Base-by-base conservation (phyloP, 1,140 invertebrate species). In the Aphidius gifuensis region DNA sequence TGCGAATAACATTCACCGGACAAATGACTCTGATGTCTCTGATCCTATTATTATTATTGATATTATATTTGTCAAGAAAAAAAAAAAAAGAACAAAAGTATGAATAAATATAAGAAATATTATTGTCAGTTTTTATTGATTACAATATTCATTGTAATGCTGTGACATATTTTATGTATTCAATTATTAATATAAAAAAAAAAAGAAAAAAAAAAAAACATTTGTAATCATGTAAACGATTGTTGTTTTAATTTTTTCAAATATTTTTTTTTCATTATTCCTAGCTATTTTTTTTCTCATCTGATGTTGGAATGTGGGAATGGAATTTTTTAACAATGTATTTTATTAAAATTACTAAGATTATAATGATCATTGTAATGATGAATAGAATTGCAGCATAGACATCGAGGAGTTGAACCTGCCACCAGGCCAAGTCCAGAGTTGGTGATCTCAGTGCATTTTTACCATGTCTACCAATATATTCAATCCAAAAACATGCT, bases 401-500 rank as follows among this genome's bases (percentile, higher is more conserved):
- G 6, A 80, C 71, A 62, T 80, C 77, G 3, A 79, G 38, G 5
- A 76, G 61, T 4, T 69, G 64, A 32, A 71, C 64, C 63, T 78
- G 67, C 46, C 71, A 74, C 66, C 68, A 74, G 3, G 61, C 42
- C 7, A 73, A 54, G 39, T 71, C 66, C 46, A 68, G 65, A 32
- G 71, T 62, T 47, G 67, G 64, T 46, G 72, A 69, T 58, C 69
- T 62, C 7, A 72, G 21, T 16, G 61, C 47, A 62, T 58, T 66
- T 50, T 32, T 32, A 32, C 77, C 77, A 58, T 83, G 75, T 9
- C 79, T 72, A 9, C 81, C 76, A 6, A 81, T 77, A 53, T 82
- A 84, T 68, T 86, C 83, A 0, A 83, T 78, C 84, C 84, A 86
- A 68, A 74, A 85, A 43, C 80, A 76, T 9, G 83, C 84, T 9